phyloP scores from a whole-genome alignment of 2,797 vertebrate species.

The Spinibarbus caldwelli region DNA sequence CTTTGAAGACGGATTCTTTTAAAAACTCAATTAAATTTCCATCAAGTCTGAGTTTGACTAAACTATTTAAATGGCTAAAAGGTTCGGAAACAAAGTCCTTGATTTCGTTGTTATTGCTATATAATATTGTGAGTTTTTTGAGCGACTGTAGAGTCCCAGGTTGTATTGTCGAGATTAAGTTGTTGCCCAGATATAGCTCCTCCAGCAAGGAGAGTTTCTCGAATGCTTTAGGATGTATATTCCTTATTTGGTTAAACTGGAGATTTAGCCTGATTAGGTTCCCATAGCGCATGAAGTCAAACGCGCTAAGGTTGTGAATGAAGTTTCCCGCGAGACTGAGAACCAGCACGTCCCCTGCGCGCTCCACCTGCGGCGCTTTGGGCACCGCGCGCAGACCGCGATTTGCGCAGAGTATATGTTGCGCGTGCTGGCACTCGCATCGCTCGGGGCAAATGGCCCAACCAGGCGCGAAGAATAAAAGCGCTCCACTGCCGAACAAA shows the following conservation, averaged over 20 bases:
- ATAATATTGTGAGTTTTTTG: conserved; percentile 86
- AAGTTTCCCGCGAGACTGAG: conserved; percentile 95
- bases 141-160: conserved; percentile 83
- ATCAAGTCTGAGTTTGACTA: conserved; percentile 90
- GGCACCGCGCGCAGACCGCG: conserved; percentile 88
- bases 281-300: conserved; percentile 84
- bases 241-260: conserved; percentile 91
- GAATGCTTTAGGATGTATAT: conserved; percentile 87
- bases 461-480: conserved; percentile 67
- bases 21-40: conserved; percentile 85
- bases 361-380: conserved; percentile 67
- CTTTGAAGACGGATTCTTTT: conserved; percentile 86
- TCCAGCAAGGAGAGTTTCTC: conserved; percentile 85
- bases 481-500: conserved; percentile 64
- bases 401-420: conserved; percentile 92
- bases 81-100: conserved; percentile 78
- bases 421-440: conserved; percentile 91
- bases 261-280: conserved; percentile 87
- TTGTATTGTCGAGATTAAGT: conserved; percentile 80
- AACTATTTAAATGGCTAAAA: conserved; percentile 81
- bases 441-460: conserved; percentile 83
- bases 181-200: conserved; percentile 94
- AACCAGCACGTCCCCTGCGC: conserved; percentile 81
- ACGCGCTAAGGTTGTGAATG: conserved; percentile 87
- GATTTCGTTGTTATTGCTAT: conserved; percentile 88